These are phyloP conservation scores for Geothlypis trichas DNA, from an alignment of 2,113 vertebrate genomes.

Conservation along the genomic window DNA sequence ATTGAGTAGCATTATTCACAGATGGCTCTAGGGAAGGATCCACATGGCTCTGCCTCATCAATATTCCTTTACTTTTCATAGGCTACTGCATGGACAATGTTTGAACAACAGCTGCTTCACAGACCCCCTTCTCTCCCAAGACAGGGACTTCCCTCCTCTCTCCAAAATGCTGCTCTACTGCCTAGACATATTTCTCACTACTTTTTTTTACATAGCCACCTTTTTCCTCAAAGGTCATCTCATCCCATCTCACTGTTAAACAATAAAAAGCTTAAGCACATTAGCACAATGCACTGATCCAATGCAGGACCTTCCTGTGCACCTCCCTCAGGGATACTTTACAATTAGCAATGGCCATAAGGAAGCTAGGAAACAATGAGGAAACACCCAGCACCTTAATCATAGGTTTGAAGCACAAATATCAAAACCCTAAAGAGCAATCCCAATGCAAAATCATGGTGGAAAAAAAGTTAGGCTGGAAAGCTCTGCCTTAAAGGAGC, in stretches of 20 bases:
- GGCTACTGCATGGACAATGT: background rate
- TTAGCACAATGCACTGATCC: background rate
- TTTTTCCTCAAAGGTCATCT: background rate
- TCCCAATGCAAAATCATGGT: background rate
- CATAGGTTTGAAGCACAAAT: background rate
- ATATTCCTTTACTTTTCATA: background rate
- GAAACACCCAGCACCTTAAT: background rate
- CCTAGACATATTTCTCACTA: background rate
- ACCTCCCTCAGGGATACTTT: background rate
- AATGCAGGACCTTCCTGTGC: background rate
- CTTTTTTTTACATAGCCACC: background rate
- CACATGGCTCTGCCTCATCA: background rate
- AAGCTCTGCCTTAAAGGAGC: background rate
- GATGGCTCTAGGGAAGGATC: background rate
- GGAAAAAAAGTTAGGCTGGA: background rate
- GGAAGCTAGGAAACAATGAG: slow-evolving; percentile 30
- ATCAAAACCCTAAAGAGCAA: background rate
- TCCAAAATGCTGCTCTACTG: background rate
- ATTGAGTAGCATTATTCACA: background rate
- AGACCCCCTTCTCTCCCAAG: background rate
- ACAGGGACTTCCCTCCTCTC: background rate
- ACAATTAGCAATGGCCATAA: background rate
- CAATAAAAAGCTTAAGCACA: background rate
- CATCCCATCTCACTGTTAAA: background rate
- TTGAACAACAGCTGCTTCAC: background rate